phyloP scores from a whole-genome alignment of 2,113 vertebrate species.

The Cyanistes caeruleus region DNA sequence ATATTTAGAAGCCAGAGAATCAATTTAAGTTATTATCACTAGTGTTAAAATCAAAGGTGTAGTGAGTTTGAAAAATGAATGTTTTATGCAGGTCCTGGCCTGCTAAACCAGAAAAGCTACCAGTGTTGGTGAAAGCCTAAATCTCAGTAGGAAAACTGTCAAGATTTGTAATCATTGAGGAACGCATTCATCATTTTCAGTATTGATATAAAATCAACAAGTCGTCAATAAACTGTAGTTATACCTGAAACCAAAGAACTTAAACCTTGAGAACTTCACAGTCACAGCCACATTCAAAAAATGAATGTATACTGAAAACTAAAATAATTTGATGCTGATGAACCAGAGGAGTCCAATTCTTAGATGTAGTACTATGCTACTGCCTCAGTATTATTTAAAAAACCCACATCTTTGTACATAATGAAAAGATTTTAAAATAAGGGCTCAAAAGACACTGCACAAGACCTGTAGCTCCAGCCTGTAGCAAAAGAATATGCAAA shows the following conservation, averaged over 20 bases:
- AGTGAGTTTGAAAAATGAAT: background rate
- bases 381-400: background rate
- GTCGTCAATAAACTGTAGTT: background rate
- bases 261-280: background rate
- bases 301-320: background rate
- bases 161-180: background rate
- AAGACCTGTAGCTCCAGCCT: background rate
- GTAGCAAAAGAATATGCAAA: background rate
- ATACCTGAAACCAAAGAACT: background rate
- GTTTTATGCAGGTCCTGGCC: background rate
- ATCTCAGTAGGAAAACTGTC: background rate
- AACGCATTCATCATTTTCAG: background rate
- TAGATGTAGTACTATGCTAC: background rate
- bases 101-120: constrained; percentile 1
- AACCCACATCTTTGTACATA: background rate
- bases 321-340: background rate
- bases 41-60: background rate
- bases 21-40: background rate
- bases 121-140: background rate
- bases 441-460: background rate
- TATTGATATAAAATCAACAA: background rate
- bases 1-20: background rate
- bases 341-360: background rate
- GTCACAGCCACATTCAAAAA: background rate
- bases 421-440: background rate